Conservation (phyloP, 2,113 vertebrate species). For the Cariama cristata region DNA sequence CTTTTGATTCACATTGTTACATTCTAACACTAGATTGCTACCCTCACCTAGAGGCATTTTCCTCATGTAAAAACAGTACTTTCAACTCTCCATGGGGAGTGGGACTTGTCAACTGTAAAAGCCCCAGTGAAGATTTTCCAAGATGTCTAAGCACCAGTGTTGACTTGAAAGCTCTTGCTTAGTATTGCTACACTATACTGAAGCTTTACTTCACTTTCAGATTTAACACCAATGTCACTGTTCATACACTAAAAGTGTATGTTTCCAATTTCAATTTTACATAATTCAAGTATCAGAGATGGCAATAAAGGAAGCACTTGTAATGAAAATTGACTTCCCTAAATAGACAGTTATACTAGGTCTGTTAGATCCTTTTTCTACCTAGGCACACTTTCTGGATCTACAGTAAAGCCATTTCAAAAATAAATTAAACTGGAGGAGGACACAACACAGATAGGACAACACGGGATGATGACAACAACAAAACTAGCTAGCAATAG, state of each 20-base stretch:
- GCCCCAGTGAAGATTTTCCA: accelerated
- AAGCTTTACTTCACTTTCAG: neutral
- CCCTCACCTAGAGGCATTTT: neutral
- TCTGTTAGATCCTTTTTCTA: neutral
- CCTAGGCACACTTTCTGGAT: neutral
- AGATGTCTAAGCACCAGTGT: neutral
- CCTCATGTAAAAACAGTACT: neutral
- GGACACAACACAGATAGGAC: neutral
- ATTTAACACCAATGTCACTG: neutral
- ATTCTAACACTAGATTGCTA: neutral
- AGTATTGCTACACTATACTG: neutral
- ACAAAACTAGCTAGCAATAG: neutral
- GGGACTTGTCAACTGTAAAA: neutral
- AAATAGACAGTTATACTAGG: neutral
- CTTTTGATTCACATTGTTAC: neutral
- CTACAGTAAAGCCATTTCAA: neutral
- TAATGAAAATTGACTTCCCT: neutral
- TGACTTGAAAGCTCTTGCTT: neutral
- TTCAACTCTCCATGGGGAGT: neutral
- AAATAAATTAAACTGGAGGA: neutral
- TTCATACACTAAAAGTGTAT: neutral
- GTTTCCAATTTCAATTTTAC: neutral
- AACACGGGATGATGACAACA: accelerated
- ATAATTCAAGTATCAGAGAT: neutral
- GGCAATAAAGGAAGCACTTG: neutral